Evolutionary conservation across 2,797 vertebrate species (phyloP).

Genomic region (Oryzias dopingdopingensis): DNA sequence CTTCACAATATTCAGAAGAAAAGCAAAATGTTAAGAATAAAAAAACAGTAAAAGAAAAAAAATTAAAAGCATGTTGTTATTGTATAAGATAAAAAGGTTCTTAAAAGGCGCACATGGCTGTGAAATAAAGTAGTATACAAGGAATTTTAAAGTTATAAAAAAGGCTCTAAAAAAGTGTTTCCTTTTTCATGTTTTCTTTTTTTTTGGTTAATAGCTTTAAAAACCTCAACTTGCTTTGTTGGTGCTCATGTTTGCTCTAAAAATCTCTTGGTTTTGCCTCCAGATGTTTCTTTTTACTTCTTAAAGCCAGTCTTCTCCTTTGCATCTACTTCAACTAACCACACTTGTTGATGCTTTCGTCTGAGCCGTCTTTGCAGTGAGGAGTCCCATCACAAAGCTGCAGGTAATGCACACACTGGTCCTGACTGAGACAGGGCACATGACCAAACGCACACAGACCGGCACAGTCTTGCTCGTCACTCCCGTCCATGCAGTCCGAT

Average conservation of each 20-base stretch:
- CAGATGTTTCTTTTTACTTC: neutral
- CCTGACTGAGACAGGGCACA: slow-evolving; percentile 69
- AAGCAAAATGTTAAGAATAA: neutral
- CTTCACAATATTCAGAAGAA: slow-evolving; percentile 38
- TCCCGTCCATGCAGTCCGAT: slow-evolving; percentile 83
- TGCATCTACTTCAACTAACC: slow-evolving; percentile 64
- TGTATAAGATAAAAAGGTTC: no score
- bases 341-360: slow-evolving; percentile 81
- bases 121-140: no score
- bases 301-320: no score
- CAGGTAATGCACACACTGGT: slow-evolving; percentile 76
- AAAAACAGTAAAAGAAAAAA: neutral
- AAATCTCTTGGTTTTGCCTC: no score
- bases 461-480: slow-evolving; percentile 81
- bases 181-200: no score
- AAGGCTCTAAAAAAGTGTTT: no score
- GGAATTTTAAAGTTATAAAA: no score
- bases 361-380: slow-evolving; percentile 84
- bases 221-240: no score
- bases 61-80: no score
- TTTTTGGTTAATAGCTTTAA: no score
- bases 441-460: slow-evolving; percentile 68
- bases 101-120: no score
- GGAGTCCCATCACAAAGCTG: slow-evolving; percentile 83
- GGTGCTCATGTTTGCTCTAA: no score